Percentiles rank a stretch among this genome's conserved stretches.
These are phyloP conservation scores for Aricia agestis DNA, from an alignment of 1,140 invertebrate species.

Conservation along the genomic window DNA sequence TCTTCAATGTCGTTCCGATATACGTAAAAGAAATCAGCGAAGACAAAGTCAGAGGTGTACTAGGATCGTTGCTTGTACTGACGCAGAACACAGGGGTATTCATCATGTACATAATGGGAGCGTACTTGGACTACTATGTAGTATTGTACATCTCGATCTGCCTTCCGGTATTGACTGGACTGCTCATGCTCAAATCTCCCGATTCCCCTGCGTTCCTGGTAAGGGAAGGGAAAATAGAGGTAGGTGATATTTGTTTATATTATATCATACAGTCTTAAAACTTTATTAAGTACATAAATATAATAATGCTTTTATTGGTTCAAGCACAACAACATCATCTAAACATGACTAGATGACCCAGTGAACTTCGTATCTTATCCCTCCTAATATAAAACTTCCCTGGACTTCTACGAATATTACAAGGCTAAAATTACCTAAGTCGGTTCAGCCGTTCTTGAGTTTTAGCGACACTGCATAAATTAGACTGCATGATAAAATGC, in stretches of 20 bases:
- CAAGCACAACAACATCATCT: too few relatives aligned
- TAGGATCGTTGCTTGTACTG: constrained; percentile 30
- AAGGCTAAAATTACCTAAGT: too few relatives aligned
- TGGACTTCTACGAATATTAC: too few relatives aligned
- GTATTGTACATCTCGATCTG: constrained; percentile 32
- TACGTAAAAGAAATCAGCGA: constrained; percentile 37
- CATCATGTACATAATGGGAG: constrained; percentile 75
- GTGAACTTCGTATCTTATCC: too few relatives aligned
- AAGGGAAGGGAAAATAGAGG: constrained; percentile 36
- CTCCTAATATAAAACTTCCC: too few relatives aligned
- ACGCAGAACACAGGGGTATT: constrained; percentile 30
- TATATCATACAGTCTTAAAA: background rate
- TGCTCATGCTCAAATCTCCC: constrained; percentile 37
- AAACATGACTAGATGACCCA: too few relatives aligned
- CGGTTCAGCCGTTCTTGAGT: too few relatives aligned
- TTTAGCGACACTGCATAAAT: too few relatives aligned
- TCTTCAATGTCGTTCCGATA: constrained; percentile 30
- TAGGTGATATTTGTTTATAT: constrained; percentile 17
- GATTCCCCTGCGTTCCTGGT: constrained; percentile 42
- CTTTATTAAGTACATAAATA: background rate
- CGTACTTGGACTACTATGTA: constrained; percentile 62
- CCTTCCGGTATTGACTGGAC: constrained; percentile 27
- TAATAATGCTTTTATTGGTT: too few relatives aligned
- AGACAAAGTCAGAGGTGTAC: constrained; percentile 28
- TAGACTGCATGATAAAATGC: background rate